A percentile compares a stretch with the other conserved stretches of the same genome.
Evolutionary conservation across 2,888 invertebrate genomes (phyloP).

Genomic region (Caenorhabditis auriculariae): DNA sequence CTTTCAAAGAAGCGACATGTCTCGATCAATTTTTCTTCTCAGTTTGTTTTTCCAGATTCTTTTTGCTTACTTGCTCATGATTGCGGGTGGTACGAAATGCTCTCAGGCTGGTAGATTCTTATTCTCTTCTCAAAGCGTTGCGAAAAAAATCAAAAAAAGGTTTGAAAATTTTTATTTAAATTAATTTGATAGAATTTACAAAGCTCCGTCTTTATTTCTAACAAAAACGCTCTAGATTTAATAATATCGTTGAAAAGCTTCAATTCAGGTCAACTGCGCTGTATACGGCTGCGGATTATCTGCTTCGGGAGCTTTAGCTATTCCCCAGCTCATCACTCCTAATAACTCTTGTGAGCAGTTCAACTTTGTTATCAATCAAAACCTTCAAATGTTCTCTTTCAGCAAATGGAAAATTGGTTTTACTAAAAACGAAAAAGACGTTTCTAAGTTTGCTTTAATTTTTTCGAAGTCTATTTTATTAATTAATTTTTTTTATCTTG

Average conservation of each 20-base stretch:
- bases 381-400: not conserved
- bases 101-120: too few species aligned
- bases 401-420: constrained; percentile 3
- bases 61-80: too few species aligned
- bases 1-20: too few species aligned
- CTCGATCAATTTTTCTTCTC: too few species aligned
- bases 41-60: too few species aligned
- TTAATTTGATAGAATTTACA: not conserved
- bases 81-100: too few species aligned
- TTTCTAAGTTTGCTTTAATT: not conserved
- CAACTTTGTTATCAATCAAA: not conserved
- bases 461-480: not conserved
- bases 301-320: constrained; percentile 49
- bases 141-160: too few species aligned
- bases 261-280: constrained; percentile 44
- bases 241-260: too few species aligned
- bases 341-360: not conserved
- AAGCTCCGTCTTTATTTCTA: not conserved
- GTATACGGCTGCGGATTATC: constrained; percentile 53
- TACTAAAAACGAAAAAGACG: too few species aligned
- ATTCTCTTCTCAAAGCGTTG: too few species aligned
- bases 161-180: not conserved
- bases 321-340: constrained; percentile 35
- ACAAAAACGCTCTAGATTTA: not conserved
- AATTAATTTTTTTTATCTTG: constrained; percentile 4